Evolutionary conservation across 2,888 invertebrate genomes (phyloP), one percentile per base, ranked within the genome.

Genomic region (Danaus chrysippus): DNA sequence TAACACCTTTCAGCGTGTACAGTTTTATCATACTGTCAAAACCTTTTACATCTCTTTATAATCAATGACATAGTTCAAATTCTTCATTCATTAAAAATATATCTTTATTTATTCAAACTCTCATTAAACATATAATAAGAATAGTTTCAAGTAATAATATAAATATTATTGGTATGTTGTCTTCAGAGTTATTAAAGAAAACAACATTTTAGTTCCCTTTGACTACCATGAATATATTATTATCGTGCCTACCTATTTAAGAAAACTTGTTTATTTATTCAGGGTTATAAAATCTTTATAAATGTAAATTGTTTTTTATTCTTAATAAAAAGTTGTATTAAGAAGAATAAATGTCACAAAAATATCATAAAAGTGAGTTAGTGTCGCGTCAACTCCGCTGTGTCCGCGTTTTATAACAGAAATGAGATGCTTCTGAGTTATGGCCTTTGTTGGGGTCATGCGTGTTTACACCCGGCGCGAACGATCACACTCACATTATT

Each of bases 401-500:
- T 59, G 42, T 59, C 59, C 44, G 42, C 41, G 19, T 41, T 56
- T 63, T 63, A 60, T 60, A 54, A 41, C 19, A 57, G 54, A 57
- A 56, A 63, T 56, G 63, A 60, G 60, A 59, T 44, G 54, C 43
- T 54, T 63, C 46, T 57, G 56, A 57, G 59, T 58, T 57, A 63
- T 63, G 15, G 15, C 57, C 34, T 60, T 56, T 63, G 57, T 57
- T 60, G 42, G 49, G 54, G 57, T n/a, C 11, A 41, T 15, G 17
- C 52, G 13, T 13, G 49, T 13, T 49, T 12, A 15, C 23, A 23
- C 23, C 23, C 23, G 23, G 23, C n/a, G n/a, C n/a, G n/a, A n/a
- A n/a, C 23, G 1, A 23, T 23, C 23, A 23, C 23, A 23, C 23
- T 23, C 2, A 23, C 23, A 5, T 23, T 23, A 23, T 23, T 23